These are phyloP conservation scores for Chrysolina oricalcia DNA, from an alignment of 2,888 invertebrate species.

Conservation along the genomic window DNA sequence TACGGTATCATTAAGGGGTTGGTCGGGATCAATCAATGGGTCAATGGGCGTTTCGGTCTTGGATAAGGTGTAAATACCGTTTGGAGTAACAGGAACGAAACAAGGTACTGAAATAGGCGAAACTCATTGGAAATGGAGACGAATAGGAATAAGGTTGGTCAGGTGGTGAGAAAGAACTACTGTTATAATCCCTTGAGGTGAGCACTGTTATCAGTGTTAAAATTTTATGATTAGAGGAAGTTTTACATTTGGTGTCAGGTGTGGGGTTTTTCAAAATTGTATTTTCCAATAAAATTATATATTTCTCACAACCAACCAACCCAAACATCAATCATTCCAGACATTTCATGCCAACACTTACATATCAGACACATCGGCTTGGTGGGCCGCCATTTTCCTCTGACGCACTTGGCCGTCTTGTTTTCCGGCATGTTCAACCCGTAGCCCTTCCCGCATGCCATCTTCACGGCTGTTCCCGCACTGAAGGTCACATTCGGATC, in stretches of 20 bases:
- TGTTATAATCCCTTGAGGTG: neutral
- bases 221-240: no score
- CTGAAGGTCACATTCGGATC: slow-evolving; percentile 83
- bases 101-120: slow-evolving; percentile 77
- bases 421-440: slow-evolving; percentile 83
- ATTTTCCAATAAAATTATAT: neutral
- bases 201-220: no score
- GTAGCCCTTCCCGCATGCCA: slow-evolving; percentile 86
- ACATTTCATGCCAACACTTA: slow-evolving; percentile 70
- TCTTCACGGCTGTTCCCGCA: slow-evolving; percentile 83
- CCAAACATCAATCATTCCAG: slow-evolving; percentile 12
- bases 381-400: slow-evolving; percentile 89
- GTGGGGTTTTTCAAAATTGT: neutral
- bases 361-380: slow-evolving; percentile 87
- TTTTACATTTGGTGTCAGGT: slow-evolving; percentile 3
- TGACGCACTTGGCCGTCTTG: slow-evolving; percentile 85
- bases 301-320: slow-evolving; percentile 3
- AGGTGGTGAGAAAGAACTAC: neutral
- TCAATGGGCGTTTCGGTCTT: slow-evolving; percentile 66
- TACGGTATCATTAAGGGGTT: slow-evolving; percentile 75
- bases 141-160: slow-evolving; percentile 1
- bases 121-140: slow-evolving; percentile 22
- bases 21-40: slow-evolving; percentile 71
- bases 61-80: slow-evolving; percentile 79
- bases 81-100: slow-evolving; percentile 80